Evolutionary conservation across 2,888 invertebrate species (phyloP).

Genomic region (Pyrrhia umbra): DNA sequence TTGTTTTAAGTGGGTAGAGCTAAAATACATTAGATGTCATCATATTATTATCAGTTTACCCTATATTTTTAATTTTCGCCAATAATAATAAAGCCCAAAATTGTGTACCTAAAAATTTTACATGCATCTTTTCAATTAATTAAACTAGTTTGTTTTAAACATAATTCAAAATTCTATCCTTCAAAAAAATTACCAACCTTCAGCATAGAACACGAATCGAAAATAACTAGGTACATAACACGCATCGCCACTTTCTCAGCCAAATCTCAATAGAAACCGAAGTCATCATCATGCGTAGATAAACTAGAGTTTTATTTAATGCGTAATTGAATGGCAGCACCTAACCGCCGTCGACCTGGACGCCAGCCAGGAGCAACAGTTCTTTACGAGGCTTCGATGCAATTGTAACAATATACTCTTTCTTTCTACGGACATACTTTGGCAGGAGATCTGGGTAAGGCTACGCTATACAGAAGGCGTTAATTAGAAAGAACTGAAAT

Average conservation of each 20-base stretch:
- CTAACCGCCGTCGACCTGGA: conserved; percentile 57
- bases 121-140: no score
- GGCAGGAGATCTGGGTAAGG: conserved; percentile 52
- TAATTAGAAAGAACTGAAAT: neutral
- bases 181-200: neutral
- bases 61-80: no score
- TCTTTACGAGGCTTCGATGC: conserved; percentile 62
- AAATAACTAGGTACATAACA: conserved; percentile 2
- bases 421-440: conserved; percentile 57
- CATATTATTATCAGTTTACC: no score
- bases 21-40: no score
- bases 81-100: no score
- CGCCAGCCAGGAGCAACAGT: conserved; percentile 70
- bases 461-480: neutral
- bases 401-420: conserved; percentile 59
- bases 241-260: conserved; percentile 5
- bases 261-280: conserved; percentile 36
- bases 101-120: no score
- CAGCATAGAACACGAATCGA: neutral
- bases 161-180: neutral
- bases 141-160: no score
- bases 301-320: conserved; percentile 55
- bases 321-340: conserved; percentile 65
- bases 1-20: no score
- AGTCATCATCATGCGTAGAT: conserved; percentile 46